Percentiles rank a stretch among this genome's conserved stretches.
These are phyloP conservation scores for Balaenoptera acutorostrata DNA, from an alignment of 2,113 vertebrate genomes.

Conservation along the genomic window DNA sequence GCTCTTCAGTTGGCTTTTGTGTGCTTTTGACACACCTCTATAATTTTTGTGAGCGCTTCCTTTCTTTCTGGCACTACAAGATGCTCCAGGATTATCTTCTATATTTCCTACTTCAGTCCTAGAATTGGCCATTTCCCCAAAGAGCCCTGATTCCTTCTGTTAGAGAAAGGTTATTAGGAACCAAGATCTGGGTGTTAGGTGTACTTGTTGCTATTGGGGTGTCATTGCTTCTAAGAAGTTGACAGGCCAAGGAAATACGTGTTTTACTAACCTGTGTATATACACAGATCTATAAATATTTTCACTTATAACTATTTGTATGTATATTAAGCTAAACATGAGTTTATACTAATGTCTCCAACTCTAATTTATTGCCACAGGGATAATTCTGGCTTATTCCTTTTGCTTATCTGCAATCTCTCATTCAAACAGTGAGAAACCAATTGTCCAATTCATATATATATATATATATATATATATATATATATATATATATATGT, in stretches of 20 bases:
- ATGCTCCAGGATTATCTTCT: not conserved
- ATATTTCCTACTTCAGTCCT: not conserved
- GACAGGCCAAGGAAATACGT: not conserved
- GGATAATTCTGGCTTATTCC: not conserved
- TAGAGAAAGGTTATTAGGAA: not conserved
- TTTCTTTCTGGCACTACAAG: not conserved
- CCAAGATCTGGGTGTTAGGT: not conserved
- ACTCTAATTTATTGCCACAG: not conserved
- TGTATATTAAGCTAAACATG: not conserved
- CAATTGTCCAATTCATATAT: not conserved
- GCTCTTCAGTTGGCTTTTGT: not conserved
- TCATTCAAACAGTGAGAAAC: not conserved
- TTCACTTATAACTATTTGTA: not conserved
- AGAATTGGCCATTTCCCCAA: not conserved
- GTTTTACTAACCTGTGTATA: not conserved
- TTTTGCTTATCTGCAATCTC: not conserved
- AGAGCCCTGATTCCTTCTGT: not conserved
- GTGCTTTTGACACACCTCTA: not conserved
- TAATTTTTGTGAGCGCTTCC: not conserved
- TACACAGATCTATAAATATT: not conserved
- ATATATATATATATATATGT: not conserved
- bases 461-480: no score
- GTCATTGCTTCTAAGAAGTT: not conserved
- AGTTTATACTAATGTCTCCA: not conserved
- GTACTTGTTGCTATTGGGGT: not conserved